Conservation (phyloP, 2,797 vertebrate species). For the Cyclopterus lumpus region DNA sequence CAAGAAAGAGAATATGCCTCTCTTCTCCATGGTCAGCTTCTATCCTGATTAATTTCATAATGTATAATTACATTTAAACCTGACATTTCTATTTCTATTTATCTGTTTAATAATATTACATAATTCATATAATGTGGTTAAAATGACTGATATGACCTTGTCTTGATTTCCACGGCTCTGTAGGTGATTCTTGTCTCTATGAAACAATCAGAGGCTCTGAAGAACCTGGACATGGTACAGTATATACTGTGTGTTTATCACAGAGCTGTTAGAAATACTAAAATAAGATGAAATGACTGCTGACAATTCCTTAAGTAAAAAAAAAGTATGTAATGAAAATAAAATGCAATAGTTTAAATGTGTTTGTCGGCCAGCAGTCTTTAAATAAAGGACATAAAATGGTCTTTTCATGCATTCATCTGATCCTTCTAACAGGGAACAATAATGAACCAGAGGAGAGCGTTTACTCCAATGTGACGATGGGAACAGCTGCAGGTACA, state of each 20-base stretch:
- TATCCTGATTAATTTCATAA: background rate
- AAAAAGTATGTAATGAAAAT: too few species aligned
- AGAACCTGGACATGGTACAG: background rate
- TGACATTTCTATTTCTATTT: background rate
- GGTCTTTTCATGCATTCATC: background rate
- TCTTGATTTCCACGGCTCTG: background rate
- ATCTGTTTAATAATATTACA: background rate
- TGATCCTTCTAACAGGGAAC: slow-evolving; percentile 7
- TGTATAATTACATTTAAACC: background rate
- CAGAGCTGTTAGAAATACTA: background rate
- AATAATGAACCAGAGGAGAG: background rate
- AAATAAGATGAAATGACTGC: too few species aligned
- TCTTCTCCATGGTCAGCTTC: slow-evolving; percentile 11
- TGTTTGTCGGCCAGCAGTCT: too few species aligned
- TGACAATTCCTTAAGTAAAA: too few species aligned
- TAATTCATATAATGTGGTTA: background rate
- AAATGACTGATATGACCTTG: background rate
- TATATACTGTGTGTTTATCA: background rate
- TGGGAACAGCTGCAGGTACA: slow-evolving; percentile 1
- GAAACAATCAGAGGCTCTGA: background rate
- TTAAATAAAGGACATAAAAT: too few species aligned
- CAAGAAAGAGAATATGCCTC: background rate
- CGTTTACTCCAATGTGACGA: slow-evolving; percentile 13
- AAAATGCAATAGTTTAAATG: too few species aligned
- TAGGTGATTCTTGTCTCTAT: slow-evolving; percentile 8